Conservation (phyloP, 2,797 vertebrate genomes). For the Paramormyrops hopkinsi region DNA sequence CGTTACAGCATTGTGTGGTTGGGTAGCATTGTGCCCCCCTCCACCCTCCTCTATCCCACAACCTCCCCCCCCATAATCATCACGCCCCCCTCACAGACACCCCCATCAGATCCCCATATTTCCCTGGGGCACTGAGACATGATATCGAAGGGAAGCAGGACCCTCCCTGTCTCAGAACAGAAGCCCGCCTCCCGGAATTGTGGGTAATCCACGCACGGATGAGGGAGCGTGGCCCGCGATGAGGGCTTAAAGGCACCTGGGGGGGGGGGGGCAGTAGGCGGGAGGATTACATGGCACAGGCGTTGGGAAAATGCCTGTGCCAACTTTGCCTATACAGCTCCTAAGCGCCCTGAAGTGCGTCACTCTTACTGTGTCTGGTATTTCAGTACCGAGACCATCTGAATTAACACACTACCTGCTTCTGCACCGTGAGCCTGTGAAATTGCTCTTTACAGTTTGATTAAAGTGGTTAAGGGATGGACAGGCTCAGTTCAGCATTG, state of each 20-base stretch:
- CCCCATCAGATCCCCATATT: neutral
- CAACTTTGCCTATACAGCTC: neutral
- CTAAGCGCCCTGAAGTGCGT: neutral
- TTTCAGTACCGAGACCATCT: neutral
- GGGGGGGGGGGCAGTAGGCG: neutral
- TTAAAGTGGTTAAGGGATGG: neutral
- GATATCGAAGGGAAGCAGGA: neutral
- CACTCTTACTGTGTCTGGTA: neutral
- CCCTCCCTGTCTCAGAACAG: neutral
- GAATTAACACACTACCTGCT: neutral
- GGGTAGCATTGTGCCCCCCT: neutral
- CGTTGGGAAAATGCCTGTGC: neutral
- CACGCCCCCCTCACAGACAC: neutral
- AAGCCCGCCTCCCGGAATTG: neutral
- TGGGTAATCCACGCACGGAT: slow-evolving; percentile 25
- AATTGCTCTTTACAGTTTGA: neutral
- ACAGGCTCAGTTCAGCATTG: neutral
- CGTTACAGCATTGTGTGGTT: neutral
- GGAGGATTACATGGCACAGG: neutral
- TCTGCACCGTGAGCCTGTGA: neutral
- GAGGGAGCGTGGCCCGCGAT: slow-evolving; percentile 16
- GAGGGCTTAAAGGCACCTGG: neutral
- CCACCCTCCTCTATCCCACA: neutral
- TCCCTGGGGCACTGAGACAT: neutral
- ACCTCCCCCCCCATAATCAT: neutral